Percentiles rank a stretch among this genome's conserved stretches.
phyloP scores from a whole-genome alignment of 2,113 vertebrate species.

The Nothobranchius furzeri region DNA sequence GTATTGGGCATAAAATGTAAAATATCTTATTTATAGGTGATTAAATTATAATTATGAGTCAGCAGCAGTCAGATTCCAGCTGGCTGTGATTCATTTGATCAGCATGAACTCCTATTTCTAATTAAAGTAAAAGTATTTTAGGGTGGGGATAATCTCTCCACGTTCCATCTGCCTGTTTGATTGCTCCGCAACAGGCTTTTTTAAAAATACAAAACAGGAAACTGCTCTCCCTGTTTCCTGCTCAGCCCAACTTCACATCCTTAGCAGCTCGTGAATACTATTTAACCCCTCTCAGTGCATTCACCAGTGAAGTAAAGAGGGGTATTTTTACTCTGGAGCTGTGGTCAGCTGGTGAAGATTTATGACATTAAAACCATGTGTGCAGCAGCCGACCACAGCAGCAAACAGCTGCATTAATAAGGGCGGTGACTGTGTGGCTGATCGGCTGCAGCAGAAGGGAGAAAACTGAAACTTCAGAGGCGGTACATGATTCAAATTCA shows the following conservation, averaged over 20 bases:
- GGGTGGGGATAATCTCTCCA: too few relatives aligned
- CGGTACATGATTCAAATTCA: constrained; percentile 3
- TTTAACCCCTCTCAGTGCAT: constrained; percentile 81
- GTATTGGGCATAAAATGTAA: not conserved
- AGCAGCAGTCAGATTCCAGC: not conserved
- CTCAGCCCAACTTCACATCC: constrained; percentile 87
- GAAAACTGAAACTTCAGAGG: not conserved
- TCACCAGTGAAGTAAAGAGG: constrained; percentile 31
- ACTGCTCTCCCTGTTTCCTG: constrained; percentile 95
- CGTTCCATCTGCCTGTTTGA: constrained; percentile 70
- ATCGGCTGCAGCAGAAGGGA: constrained; percentile 5
- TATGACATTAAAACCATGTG: constrained; percentile 26
- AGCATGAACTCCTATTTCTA: not conserved
- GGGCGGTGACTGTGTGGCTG: constrained; percentile 11
- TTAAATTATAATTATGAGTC: not conserved
- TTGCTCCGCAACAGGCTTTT: constrained; percentile 82
- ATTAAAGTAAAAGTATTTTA: not conserved
- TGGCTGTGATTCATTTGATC: not conserved
- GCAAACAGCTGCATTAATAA: constrained; percentile 15
- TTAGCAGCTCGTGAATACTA: constrained; percentile 81
- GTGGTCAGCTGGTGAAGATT: constrained; percentile 49
- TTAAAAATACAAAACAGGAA: constrained; percentile 94
- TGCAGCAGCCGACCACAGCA: constrained; percentile 10
- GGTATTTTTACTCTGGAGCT: constrained; percentile 39
- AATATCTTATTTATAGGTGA: too few relatives aligned